Conservation (phyloP, 2,113 vertebrate genomes). For the Xiphophorus hellerii region DNA sequence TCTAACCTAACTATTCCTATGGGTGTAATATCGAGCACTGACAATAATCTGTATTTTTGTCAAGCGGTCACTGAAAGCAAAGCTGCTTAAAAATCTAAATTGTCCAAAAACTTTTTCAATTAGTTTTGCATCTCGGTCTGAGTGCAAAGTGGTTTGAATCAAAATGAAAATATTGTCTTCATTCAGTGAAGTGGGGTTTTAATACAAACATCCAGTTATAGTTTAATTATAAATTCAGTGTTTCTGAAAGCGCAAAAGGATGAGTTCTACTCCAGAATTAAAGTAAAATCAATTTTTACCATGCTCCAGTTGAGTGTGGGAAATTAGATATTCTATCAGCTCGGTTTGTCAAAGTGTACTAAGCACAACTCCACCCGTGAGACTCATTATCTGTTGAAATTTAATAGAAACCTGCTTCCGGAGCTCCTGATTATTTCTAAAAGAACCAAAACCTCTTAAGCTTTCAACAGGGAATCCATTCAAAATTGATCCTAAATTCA, state of each 20-base stretch:
- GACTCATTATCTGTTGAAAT: not conserved
- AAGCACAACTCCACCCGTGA: not conserved
- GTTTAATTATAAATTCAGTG: not conserved
- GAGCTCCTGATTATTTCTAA: slow-evolving; percentile 2
- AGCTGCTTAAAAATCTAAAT: too few relatives aligned
- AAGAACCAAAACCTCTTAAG: not conserved
- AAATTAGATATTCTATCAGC: not conserved
- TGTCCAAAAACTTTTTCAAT: too few relatives aligned
- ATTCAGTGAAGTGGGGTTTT: too few relatives aligned
- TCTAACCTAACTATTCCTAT: too few relatives aligned
- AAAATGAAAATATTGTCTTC: too few relatives aligned
- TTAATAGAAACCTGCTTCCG: slow-evolving; percentile 3
- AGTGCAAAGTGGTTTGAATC: not conserved
- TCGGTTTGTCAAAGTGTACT: not conserved
- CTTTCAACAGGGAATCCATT: not conserved
- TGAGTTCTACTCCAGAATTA: not conserved
- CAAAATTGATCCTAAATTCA: slow-evolving; percentile 7
- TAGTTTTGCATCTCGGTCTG: too few relatives aligned
- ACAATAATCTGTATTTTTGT: too few relatives aligned
- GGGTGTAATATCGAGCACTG: too few relatives aligned
- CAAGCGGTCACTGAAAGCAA: too few relatives aligned
- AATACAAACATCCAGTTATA: not conserved
- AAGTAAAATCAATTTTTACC: not conserved
- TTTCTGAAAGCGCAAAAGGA: not conserved
- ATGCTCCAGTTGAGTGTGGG: not conserved